Base-by-base conservation (phyloP, 2,113 vertebrate species). In the Cranoglanis bouderius region DNA sequence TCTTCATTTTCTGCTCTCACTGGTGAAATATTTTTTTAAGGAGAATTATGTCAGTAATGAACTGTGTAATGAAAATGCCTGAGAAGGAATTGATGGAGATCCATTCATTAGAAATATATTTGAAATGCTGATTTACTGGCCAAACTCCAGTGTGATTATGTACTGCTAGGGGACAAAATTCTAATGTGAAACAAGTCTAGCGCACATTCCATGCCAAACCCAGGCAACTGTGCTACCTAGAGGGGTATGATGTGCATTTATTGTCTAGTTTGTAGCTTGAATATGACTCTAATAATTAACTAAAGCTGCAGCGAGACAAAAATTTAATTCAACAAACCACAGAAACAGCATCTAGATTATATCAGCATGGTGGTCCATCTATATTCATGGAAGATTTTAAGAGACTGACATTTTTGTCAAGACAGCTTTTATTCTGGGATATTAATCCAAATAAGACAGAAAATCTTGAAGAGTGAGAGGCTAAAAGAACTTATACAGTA, bases 61-160 rank as follows among this genome's bases (percentile, higher is more conserved):
- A 88, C 89, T 90, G 89, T 90, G 90, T 92, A 92, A 92, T 91
- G 77, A 89, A 91, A 91, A 75, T 88, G 85, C 89, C 75, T 89
- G 88, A 88, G 88, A 87, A 38, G 81, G 87, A 90, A 92, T 86
- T 59, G 78, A 88, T 90, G 49, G 81, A 91, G 90, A 89, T 40
- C 59, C 78, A 38, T 90, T 93, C 86, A 90, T 90, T 91, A 90
- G 82, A 85, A 87, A 81, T 85, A 83, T 87, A 87, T 88, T 88
- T 77, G 83, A 92, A 87, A 85, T 78, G 72, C 84, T 88, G 84
- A 59, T 85, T 19, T 59, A 7, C 53, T 91, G 80, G 86, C 65
- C 78, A 80, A 86, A 77, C 72, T 89, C 81, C 86, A 88, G 19
- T 38, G 35, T 83, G 32, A 75, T 83, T 87, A 67, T 89, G 84